Evolutionary conservation across 2,888 invertebrate genomes (phyloP).

Genomic region (Plebejus argus): DNA sequence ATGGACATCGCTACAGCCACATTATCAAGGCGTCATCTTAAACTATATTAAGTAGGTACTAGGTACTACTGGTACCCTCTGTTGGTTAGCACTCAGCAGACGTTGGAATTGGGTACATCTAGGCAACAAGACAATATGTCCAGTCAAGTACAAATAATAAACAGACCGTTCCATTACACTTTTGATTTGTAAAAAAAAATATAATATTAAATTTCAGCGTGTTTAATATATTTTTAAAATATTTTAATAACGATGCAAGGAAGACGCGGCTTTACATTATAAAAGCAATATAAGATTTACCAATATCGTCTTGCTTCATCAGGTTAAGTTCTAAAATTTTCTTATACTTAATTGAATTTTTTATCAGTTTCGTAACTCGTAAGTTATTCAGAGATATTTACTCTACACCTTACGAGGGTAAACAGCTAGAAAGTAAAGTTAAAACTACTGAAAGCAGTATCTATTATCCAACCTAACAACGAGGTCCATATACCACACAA

Average conservation of each 20-base stretch:
- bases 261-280: not conserved
- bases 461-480: not conserved
- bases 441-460: too few species aligned
- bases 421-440: not conserved
- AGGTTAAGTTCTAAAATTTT: not conserved
- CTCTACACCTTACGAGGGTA: not conserved
- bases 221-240: not conserved
- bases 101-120: too few species aligned
- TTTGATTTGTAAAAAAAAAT: too few species aligned
- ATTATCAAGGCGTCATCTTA: too few species aligned
- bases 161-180: too few species aligned
- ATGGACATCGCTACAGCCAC: too few species aligned
- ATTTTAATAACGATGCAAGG: not conserved
- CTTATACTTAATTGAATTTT: constrained; percentile 5
- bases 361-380: not conserved
- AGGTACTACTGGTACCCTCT: too few species aligned
- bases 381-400: not conserved
- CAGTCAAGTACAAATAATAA: too few species aligned
- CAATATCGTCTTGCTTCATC: not conserved
- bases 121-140: too few species aligned
- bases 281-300: not conserved
- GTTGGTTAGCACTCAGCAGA: too few species aligned
- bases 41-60: too few species aligned
- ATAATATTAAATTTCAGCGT: too few species aligned
- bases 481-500: not conserved